Percentiles rank a stretch among this genome's conserved stretches.
These are phyloP conservation scores for Magallana angulata DNA, from an alignment of 1,140 invertebrate species.

Conservation along the genomic window DNA sequence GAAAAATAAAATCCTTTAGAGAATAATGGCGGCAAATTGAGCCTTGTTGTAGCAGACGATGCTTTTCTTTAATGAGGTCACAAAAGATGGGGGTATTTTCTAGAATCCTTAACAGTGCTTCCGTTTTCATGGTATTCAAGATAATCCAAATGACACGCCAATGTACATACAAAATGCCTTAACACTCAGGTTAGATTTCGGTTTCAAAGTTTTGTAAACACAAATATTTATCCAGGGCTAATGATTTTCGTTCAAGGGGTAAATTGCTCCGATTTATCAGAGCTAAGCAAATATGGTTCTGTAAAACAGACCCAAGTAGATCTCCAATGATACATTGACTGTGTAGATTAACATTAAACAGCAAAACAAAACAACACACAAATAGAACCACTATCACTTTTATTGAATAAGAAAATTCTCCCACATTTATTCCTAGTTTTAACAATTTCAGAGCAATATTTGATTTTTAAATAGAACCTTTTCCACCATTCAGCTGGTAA, in stretches of 20 bases:
- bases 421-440: not conserved
- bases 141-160: not conserved
- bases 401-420: conserved; percentile 1
- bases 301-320: too few relatives aligned
- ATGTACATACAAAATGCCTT: not conserved
- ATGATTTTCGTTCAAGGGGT: not conserved
- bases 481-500: too few relatives aligned
- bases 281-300: not conserved
- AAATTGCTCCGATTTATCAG: not conserved
- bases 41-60: not conserved
- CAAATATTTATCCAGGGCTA: not conserved
- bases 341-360: not conserved
- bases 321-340: too few relatives aligned
- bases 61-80: not conserved
- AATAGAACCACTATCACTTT: conserved; percentile 3
- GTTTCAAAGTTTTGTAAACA: conserved; percentile 9
- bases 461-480: too few relatives aligned
- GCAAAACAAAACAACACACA: not conserved
- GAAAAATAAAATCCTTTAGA: too few relatives aligned
- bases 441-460: too few relatives aligned
- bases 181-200: not conserved
- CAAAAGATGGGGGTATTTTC: not conserved
- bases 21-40: not conserved
- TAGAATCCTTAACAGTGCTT: not conserved
- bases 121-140: not conserved